Evolutionary conservation across 2,888 invertebrate genomes (phyloP).

Genomic region (Cataglyphis altisquamis): DNA sequence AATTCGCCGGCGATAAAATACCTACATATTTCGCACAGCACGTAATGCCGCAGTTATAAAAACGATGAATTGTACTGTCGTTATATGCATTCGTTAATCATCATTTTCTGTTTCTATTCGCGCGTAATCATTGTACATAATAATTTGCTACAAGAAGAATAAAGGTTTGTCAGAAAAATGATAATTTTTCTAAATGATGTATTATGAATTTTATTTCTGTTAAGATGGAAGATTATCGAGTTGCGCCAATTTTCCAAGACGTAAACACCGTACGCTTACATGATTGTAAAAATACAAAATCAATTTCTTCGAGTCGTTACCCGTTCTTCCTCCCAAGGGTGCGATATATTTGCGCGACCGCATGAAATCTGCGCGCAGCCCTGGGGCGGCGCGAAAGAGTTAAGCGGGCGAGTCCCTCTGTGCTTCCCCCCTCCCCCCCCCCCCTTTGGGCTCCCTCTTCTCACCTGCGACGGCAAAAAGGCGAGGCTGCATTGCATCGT

Average conservation of each 20-base stretch:
- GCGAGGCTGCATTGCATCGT: conserved; percentile 57
- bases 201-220: neutral
- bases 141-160: neutral
- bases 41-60: conserved; percentile 5
- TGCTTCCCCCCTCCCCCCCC: conserved; percentile 9
- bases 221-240: neutral
- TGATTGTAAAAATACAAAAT: conserved; percentile 18
- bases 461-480: conserved; percentile 53
- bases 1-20: conserved; percentile 14
- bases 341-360: conserved; percentile 30
- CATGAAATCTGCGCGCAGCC: conserved; percentile 12
- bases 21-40: neutral
- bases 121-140: neutral
- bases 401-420: conserved; percentile 5
- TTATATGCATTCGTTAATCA: neutral
- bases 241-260: neutral
- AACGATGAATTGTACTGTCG: conserved; percentile 15
- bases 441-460: conserved; percentile 38
- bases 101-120: neutral
- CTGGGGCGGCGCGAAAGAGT: conserved; percentile 8
- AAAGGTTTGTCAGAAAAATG: neutral
- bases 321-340: conserved; percentile 8
- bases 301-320: conserved; percentile 32
- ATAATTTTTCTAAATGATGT: neutral
- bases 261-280: neutral